A percentile compares a stretch with the other conserved stretches of the same genome.
phyloP scores from a whole-genome alignment of 1,140 invertebrate genomes.

The Lysiphlebus fabarum region DNA sequence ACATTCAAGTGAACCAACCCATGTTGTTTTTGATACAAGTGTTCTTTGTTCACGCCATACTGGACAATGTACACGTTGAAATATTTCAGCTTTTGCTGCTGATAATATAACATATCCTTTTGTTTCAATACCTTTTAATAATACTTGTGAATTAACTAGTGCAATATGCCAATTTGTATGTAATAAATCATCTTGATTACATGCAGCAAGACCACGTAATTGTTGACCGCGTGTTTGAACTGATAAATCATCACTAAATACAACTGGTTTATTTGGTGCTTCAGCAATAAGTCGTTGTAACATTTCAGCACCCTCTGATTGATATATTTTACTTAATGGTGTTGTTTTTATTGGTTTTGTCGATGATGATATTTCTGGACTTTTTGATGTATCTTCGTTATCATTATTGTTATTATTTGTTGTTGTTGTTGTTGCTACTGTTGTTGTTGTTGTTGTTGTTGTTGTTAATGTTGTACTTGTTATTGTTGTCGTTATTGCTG shows the following conservation, averaged over 20 bases:
- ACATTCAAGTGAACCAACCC: slow-evolving; percentile 91
- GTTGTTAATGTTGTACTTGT: slow-evolving; percentile 6
- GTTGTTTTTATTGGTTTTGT: slow-evolving; percentile 27
- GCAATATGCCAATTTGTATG: slow-evolving; percentile 94
- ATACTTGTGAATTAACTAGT: slow-evolving; percentile 92
- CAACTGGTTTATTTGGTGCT: slow-evolving; percentile 89
- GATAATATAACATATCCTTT: slow-evolving; percentile 95
- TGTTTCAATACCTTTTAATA: slow-evolving; percentile 93
- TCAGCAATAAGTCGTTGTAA: slow-evolving; percentile 90
- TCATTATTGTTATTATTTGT: background rate
- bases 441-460: background rate
- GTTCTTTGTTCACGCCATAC: slow-evolving; percentile 82
- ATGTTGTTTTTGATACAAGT: slow-evolving; percentile 89
- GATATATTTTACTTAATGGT: slow-evolving; percentile 45
- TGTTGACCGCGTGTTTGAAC: slow-evolving; percentile 72
- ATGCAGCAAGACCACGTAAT: slow-evolving; percentile 80
- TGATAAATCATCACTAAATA: slow-evolving; percentile 84
- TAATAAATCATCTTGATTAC: slow-evolving; percentile 82
- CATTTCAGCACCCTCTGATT: slow-evolving; percentile 66
- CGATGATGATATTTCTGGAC: background rate
- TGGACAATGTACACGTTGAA: slow-evolving; percentile 86
- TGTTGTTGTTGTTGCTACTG: background rate
- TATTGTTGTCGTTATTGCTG: slow-evolving; percentile 1
- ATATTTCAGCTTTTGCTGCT: slow-evolving; percentile 90
- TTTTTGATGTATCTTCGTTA: too few species aligned